Conservation (phyloP, 1,140 invertebrate species). For the Dysdera silvatica region DNA sequence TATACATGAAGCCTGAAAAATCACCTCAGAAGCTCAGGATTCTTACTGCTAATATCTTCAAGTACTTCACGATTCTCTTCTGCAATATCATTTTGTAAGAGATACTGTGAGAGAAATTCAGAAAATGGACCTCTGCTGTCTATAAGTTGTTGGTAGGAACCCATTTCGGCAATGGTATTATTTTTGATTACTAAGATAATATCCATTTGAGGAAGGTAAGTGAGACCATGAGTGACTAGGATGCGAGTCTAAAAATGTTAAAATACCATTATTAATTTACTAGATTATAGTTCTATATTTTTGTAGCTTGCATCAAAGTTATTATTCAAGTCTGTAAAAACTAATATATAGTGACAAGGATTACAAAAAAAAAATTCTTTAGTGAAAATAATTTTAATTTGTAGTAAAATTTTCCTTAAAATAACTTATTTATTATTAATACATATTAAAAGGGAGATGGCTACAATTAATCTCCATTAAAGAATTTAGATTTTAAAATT, state of each 20-base stretch:
- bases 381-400: background rate
- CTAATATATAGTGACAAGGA: too few relatives aligned
- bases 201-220: constrained; percentile 41
- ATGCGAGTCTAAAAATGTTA: constrained; percentile 38
- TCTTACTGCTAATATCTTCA: background rate
- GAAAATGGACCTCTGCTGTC: constrained; percentile 35
- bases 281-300: too few relatives aligned
- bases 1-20: too few relatives aligned
- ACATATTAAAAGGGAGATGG: background rate
- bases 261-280: too few relatives aligned
- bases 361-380: background rate
- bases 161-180: constrained; percentile 40
- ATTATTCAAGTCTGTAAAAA: too few relatives aligned
- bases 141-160: constrained; percentile 42
- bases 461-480: background rate
- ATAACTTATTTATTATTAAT: background rate
- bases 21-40: constrained; percentile 18
- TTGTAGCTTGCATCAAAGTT: too few relatives aligned
- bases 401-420: background rate
- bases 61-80: constrained; percentile 9
- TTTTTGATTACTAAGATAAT: constrained; percentile 42
- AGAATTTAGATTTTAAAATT: too few relatives aligned
- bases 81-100: constrained; percentile 44
- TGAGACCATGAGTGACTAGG: constrained; percentile 42
- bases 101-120: constrained; percentile 65